Evolutionary conservation across 2,888 invertebrate genomes (phyloP), one percentile per base, ranked within the genome.

Genomic region (Cerastis leucographa): DNA sequence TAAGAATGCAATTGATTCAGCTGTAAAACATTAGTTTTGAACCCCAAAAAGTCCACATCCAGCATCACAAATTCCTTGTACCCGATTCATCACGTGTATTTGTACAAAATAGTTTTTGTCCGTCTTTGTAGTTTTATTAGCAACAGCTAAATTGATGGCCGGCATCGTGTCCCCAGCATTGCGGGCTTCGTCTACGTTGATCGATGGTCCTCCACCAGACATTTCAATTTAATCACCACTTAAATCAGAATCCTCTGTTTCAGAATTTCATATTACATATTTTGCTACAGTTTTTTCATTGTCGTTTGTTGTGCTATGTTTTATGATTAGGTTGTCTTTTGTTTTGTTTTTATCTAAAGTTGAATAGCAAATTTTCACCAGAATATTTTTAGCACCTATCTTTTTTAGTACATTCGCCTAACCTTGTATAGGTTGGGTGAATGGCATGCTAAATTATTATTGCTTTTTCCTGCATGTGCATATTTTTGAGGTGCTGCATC

Each of bases 21-120:
- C 1, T 1, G n/a, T 22, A 51, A 25, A 25, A 69, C 29, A 25
- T 3, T 56, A 11, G 6, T 42, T 7, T 61, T 8, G 0, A 40
- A 44, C 12, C 17, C 12, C 19, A 54, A 73, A 62, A 51, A 29
- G 17, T 61, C 11, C 82, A 74, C 83, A 85, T 90, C 88, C 73
- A 88, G 86, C 46, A 72, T 67, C 71, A 78, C 68, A 67, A 85
- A 76, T 66, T 90, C 86, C 61, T 62, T 70, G 88, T 76, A 75
- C 75, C 83, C 90, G 88, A 92, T 93, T 90, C 90, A 90, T 92
- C 91, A 91, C 89, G 81, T 85, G 85, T 91, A 90, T 91, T 91
- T 91, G 89, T 90, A 90, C 90, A 90, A 90, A 93, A 92, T 91
- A 89, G 91, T 93, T 90, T 92, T 93, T 92, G 90, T 91, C 86